Evolutionary conservation across 2,888 invertebrate genomes (phyloP), one percentile per base, ranked within the genome.

Genomic region (Leucozona laternaria): DNA sequence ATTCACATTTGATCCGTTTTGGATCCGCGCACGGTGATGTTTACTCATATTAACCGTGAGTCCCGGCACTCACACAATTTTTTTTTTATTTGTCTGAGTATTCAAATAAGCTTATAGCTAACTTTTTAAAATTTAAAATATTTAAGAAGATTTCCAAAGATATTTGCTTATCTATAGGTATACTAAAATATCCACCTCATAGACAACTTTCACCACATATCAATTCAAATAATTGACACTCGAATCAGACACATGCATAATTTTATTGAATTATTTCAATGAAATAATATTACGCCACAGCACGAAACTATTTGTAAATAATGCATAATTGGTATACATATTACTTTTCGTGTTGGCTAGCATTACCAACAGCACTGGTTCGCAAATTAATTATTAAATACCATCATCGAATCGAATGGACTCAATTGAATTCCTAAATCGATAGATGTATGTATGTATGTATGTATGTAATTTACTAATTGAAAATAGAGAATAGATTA

Each of bases 331-430:
- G 43, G 53, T 81, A 64, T 64, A 71, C 64, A n/a, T 25, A 53
- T 53, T 25, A 20, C 22, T 4, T 72, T 58, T 53, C 28, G 37
- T 64, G 31, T 64, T 71, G 62, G 58, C 17, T 17, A 31, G 34
- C 53, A 81, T 11, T 7, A 62, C 20, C 60, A 62, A 53, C 31
- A 25, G 25, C 40, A 57, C 10, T 58, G 55, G 64, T 25, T n/a
- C 13, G 31, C 43, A 53, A 70, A 78, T 78, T 68, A 78, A 82
- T 82, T 78, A 77, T 53, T 53, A 28, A 72, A 82, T 77, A 78
- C 78, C 78, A 72, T 58, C 58, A 43, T 34, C 66, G 17, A 62
- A 70, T 75, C 20, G n/a, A n/a, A 28, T 76, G 34, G 15, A 64
- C 6, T 50, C 34, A 62, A 70, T 62, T 34, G 28, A 34, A 60